Evolutionary conservation across 2,797 vertebrate species (phyloP).

Genomic region (Molossus alvarezi): DNA sequence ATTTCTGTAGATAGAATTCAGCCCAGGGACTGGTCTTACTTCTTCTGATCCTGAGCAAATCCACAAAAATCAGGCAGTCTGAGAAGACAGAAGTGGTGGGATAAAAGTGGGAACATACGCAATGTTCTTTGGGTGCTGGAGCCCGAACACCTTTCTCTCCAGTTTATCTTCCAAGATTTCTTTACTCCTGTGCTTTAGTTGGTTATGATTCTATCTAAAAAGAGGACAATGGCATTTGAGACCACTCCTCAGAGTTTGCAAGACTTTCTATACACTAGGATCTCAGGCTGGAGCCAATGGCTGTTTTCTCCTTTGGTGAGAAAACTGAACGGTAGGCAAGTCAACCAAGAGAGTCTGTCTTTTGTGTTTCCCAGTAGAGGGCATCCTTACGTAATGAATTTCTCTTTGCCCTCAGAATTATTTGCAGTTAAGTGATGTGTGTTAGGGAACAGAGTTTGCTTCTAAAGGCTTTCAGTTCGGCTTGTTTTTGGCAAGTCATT

Average conservation of each 20-base stretch:
- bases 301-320: background rate
- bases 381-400: constrained; percentile 83
- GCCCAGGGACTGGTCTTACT: background rate
- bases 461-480: constrained; percentile 42
- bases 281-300: background rate
- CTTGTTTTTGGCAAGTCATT: constrained; percentile 78
- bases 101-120: background rate
- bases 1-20: constrained; percentile 59
- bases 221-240: background rate
- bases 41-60: constrained; percentile 30
- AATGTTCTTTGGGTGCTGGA: background rate
- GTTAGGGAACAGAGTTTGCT: constrained; percentile 56
- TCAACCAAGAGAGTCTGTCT: background rate
- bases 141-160: background rate
- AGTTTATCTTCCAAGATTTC: background rate
- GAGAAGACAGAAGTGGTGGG: background rate
- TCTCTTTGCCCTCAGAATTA: constrained; percentile 45
- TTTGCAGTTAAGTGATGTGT: constrained; percentile 11
- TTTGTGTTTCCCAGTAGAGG: constrained; percentile 87
- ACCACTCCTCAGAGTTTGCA: background rate
- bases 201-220: background rate
- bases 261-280: background rate
- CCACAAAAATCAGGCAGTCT: background rate
- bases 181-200: background rate
- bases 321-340: background rate